A percentile compares a stretch with the other conserved stretches of the same genome.
Evolutionary conservation across 2,888 invertebrate species (phyloP).

Genomic region (Tenthredo livida): DNA sequence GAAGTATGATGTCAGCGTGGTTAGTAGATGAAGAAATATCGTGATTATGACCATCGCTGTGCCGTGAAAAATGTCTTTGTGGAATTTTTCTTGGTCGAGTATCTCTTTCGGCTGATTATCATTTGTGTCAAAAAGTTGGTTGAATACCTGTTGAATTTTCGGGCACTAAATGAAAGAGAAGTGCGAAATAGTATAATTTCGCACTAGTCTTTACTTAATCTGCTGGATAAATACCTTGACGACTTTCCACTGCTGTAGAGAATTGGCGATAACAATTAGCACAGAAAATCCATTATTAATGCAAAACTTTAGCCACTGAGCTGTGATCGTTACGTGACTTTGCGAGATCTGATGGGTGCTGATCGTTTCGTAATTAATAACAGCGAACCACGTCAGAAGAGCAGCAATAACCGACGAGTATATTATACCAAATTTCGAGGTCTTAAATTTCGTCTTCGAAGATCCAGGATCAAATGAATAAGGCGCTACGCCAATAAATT

Average conservation of each 20-base stretch:
- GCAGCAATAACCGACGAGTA: background rate
- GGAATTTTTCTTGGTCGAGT: background rate
- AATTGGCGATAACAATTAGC: background rate
- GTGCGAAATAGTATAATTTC: background rate
- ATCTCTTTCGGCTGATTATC: background rate
- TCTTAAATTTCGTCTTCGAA: background rate
- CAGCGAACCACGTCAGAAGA: slow-evolving; percentile 4
- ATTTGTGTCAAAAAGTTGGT: background rate
- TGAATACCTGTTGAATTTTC: background rate
- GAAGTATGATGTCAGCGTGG: slow-evolving; percentile 24
- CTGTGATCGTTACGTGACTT: slow-evolving; percentile 11
- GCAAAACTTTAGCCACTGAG: slow-evolving; percentile 40
- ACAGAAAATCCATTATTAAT: slow-evolving; percentile 40
- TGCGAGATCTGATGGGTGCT: background rate
- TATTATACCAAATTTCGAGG: background rate
- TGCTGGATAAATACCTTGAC: background rate
- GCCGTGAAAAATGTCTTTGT: slow-evolving; percentile 13
- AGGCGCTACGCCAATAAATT: slow-evolving; percentile 23
- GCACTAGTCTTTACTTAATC: background rate
- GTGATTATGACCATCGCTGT: background rate
- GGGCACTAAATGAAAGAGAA: background rate
- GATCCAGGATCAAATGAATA: slow-evolving; percentile 33
- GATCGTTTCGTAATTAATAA: slow-evolving; percentile 20
- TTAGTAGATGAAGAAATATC: slow-evolving; percentile 18
- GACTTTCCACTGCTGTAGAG: slow-evolving; percentile 11